Base-by-base conservation (phyloP, 2,113 vertebrate species). In the Bagarius yarrelli region DNA sequence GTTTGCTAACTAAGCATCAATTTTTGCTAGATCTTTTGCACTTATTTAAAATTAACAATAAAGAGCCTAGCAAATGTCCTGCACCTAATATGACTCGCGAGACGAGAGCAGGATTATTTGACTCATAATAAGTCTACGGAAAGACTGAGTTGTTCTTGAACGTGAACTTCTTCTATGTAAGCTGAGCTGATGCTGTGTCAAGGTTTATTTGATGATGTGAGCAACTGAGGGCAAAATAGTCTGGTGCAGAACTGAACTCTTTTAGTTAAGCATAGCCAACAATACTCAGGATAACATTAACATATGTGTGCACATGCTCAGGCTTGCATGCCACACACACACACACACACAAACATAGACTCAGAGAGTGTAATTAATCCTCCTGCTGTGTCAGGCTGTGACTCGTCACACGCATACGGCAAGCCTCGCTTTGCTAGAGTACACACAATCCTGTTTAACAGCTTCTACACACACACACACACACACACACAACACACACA, bases 371-470 rank as follows among this genome's bases (percentile, higher is more conserved):
- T 81, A 86, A 84, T 86, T 83, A 81, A 86, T 85, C 71, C 82
- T 63, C 77, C 82, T 85, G 82, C 83, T 82, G 84, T 86, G 81
- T 84, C 82, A 85, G 79, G 82, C 72, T 74, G 76, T 87, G 88
- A 86, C 84, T 87, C 85, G 85, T 86, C 86, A 81, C 80, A 74
- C 76, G 79, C 83, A 85, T 84, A 81, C 34, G 86, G 84, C 79
- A 57, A 70, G 71, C 23, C 71, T 83, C 15, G 61, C 79, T 82
- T 77, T 82, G 79, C 82, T 85, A 60, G 84, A 87, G 87, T 83
- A 87, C 86, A 84, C 82, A 81, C 78, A 34, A 50, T 79, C 71
- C 72, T 76, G 64, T 72, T 85, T 55, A 82, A 85, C 72, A 74
- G n/a, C 77, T 82, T 69, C 50, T 50, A 74, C 81, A 44, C 36